phyloP scores from a whole-genome alignment of 1,140 invertebrate species.

The Pogonomyrmex barbatus region DNA sequence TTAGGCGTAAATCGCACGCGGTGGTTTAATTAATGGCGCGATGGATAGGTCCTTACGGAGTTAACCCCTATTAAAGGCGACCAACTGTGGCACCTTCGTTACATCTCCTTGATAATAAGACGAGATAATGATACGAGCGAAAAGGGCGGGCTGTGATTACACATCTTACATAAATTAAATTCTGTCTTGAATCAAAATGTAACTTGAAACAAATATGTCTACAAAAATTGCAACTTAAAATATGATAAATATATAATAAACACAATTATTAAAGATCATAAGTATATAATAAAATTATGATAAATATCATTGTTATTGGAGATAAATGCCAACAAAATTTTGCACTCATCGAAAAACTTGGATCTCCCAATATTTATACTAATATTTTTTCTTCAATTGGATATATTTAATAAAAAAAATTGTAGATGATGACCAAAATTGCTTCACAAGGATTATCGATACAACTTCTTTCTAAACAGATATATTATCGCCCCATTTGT shows the following conservation, averaged over 20 bases:
- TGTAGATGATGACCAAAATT: not conserved
- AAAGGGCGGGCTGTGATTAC: not conserved
- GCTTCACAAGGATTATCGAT: not conserved
- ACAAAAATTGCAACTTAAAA: not conserved
- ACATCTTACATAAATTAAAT: not conserved
- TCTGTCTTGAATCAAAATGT: not conserved
- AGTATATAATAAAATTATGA: not conserved
- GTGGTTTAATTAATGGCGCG: conserved; percentile 54
- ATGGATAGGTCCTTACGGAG: conserved; percentile 36
- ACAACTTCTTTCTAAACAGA: not conserved
- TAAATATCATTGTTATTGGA: not conserved
- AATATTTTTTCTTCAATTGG: not conserved
- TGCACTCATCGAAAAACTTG: not conserved
- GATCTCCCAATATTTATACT: not conserved
- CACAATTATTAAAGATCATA: not conserved
- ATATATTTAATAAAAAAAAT: not conserved
- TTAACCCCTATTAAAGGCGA: conserved; percentile 39
- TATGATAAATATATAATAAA: conserved; percentile 1
- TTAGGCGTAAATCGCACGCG: conserved; percentile 39
- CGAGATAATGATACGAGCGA: not conserved
- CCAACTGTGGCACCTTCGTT: conserved; percentile 2
- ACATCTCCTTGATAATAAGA: not conserved
- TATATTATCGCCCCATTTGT: not conserved
- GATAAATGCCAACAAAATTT: not conserved
- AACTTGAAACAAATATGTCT: not conserved